Evolutionary conservation across 1,140 invertebrate genomes (phyloP).

Genomic region (Drosophila nebulosa): DNA sequence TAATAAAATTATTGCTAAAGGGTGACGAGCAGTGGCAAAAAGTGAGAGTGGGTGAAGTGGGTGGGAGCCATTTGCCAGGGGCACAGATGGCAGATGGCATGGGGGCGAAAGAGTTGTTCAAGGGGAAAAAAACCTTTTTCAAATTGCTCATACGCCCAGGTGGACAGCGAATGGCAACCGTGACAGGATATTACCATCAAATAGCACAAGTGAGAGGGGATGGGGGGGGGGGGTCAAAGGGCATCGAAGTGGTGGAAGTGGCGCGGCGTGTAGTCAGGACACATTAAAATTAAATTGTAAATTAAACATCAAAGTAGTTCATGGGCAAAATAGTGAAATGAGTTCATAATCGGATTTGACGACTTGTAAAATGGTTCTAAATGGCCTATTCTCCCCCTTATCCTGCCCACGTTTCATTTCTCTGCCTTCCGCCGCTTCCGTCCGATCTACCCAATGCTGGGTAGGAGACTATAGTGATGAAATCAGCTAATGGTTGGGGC

Average conservation of each 20-base stretch:
- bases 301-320: constrained; percentile 76
- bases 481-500: neutral
- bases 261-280: constrained; percentile 29
- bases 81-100: neutral
- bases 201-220: neutral
- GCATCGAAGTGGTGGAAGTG: neutral
- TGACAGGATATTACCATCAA: neutral
- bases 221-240: neutral
- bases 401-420: neutral
- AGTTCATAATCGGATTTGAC: constrained; percentile 79
- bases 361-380: constrained; percentile 75
- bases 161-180: constrained; percentile 33
- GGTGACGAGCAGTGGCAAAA: neutral
- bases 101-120: neutral
- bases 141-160: constrained; percentile 71
- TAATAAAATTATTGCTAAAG: constrained; percentile 69
- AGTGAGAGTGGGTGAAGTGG: too few species aligned
- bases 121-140: constrained; percentile 24
- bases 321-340: constrained; percentile 63
- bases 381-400: constrained; percentile 31
- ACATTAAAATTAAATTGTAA: constrained; percentile 77
- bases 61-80: neutral
- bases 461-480: neutral
- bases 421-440: too few species aligned
- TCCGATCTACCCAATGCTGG: neutral